phyloP scores from a whole-genome alignment of 92 coral and sea anemone genomes.

The Parazoanthus darwini region DNA sequence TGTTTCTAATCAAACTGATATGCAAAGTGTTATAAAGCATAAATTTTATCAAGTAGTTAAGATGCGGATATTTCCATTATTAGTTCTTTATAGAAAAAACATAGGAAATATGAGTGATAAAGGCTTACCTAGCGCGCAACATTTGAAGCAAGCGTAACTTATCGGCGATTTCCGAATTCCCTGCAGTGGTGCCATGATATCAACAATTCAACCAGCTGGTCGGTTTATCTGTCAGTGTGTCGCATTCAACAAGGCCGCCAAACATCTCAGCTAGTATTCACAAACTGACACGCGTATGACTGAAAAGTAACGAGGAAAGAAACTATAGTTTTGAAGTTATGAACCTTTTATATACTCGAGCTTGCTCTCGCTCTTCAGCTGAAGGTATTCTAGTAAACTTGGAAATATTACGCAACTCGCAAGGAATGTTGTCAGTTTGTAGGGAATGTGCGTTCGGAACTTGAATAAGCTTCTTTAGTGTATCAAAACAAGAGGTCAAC shows the following conservation, averaged over 20 bases:
- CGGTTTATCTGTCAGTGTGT: not conserved
- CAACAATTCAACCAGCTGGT: not conserved
- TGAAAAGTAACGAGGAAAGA: not conserved
- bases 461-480: not conserved
- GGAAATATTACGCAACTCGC: not conserved
- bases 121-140: not conserved
- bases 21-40: too few species aligned
- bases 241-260: not conserved
- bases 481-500: not conserved
- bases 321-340: too few species aligned
- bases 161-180: not conserved
- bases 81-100: too few species aligned
- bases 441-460: not conserved
- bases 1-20: too few species aligned
- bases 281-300: not conserved
- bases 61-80: too few species aligned
- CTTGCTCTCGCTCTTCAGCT: not conserved
- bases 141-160: not conserved
- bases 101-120: too few species aligned
- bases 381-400: not conserved
- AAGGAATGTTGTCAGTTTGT: not conserved
- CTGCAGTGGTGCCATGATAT: not conserved
- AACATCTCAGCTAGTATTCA: not conserved
- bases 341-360: not conserved
- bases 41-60: too few species aligned